A percentile compares a stretch with the other conserved stretches of the same genome.
Conservation (phyloP, 2,888 invertebrate genomes). For the Clistopyga incitator region DNA sequence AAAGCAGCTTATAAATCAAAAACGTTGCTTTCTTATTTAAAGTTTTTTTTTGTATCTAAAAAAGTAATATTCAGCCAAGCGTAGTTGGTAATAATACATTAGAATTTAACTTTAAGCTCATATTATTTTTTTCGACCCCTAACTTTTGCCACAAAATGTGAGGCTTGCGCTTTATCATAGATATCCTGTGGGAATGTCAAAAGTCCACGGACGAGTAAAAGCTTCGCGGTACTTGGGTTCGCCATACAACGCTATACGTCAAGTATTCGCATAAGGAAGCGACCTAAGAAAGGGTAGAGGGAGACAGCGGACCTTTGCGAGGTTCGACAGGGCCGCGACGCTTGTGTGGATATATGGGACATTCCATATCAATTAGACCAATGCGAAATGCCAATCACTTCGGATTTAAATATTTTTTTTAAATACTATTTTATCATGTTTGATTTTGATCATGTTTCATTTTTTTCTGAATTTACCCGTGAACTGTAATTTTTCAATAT, state of each 20-base stretch:
- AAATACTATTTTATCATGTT: too few relatives aligned
- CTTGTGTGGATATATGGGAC: background rate
- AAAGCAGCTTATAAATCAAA: background rate
- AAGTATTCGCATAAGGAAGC: constrained; percentile 60
- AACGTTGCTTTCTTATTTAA: background rate
- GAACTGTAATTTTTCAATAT: too few relatives aligned
- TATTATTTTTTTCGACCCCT: background rate
- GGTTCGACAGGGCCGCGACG: constrained; percentile 34
- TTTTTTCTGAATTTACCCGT: too few relatives aligned
- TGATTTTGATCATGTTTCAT: too few relatives aligned
- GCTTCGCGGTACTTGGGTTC: constrained; percentile 7
- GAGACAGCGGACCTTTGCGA: constrained; percentile 34
- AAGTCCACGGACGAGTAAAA: constrained; percentile 52
- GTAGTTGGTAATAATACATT: background rate
- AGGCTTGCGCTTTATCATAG: background rate
- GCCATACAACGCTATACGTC: constrained; percentile 47
- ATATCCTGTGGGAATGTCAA: constrained; percentile 10
- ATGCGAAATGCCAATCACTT: background rate
- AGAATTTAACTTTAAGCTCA: background rate
- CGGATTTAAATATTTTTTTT: too few relatives aligned
- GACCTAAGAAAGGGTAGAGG: constrained; percentile 58
- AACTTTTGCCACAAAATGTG: constrained; percentile 33
- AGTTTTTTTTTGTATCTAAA: background rate
- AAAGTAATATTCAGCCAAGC: background rate
- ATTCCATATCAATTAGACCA: background rate